Percentiles rank a stretch among this genome's conserved stretches.
These are phyloP conservation scores for Heliopora coerulea DNA, from an alignment of 92 coral and sea anemone genomes.

Conservation along the genomic window DNA sequence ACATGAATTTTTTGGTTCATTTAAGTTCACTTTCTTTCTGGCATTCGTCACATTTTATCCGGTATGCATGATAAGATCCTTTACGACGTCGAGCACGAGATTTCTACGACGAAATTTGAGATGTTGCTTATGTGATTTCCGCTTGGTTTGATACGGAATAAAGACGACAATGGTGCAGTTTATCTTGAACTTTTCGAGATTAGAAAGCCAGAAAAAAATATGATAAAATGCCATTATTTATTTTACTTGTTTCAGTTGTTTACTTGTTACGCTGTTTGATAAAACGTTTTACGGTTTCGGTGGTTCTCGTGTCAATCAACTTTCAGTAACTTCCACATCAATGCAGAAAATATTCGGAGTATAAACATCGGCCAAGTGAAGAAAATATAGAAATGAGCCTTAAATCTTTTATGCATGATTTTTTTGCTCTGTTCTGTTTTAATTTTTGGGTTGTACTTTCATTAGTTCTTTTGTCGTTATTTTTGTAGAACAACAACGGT, in stretches of 20 bases:
- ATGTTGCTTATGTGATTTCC: neutral
- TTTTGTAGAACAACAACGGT: no score
- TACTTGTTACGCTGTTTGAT: neutral
- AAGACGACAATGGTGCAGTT: neutral
- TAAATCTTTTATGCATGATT: no score
- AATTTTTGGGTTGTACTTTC: no score
- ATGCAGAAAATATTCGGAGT: no score
- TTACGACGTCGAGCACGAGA: conserved; percentile 6
- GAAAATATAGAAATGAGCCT: no score
- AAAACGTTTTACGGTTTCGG: neutral
- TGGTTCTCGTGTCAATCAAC: no score
- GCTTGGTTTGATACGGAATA: neutral
- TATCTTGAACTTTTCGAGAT: neutral
- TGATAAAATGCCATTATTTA: neutral
- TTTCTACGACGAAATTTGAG: neutral
- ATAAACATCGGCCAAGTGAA: no score
- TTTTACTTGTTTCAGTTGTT: neutral
- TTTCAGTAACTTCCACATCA: no score
- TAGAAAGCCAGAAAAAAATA: neutral
- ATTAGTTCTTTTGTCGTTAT: no score
- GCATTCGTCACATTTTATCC: conserved; percentile 24
- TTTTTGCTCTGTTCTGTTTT: no score
- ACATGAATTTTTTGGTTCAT: conserved; percentile 8
- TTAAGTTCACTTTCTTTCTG: conserved; percentile 18
- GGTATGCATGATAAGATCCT: conserved; percentile 5